Base-by-base conservation (phyloP, 2,113 vertebrate species). In the Alligator mississippiensis region DNA sequence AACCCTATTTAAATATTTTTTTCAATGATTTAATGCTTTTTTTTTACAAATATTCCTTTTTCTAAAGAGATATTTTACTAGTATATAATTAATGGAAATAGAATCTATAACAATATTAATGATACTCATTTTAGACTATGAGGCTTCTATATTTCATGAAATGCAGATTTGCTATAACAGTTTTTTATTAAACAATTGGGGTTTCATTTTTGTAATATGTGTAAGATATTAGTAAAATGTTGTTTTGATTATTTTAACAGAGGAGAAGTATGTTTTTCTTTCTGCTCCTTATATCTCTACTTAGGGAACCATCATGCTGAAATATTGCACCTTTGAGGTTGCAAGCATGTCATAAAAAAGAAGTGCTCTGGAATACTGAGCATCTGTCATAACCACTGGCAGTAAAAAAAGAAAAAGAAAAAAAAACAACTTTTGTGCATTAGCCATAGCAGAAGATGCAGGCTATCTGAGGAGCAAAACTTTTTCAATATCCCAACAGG, bases 321-420 rank as follows among this genome's bases (percentile, higher is more conserved):
- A 95, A 89, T 84, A 94, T 70, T 74, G 80, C 61, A 87, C 61
- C 18, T 89, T 24, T 87, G 92, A 89, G 89, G 79, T 59, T 57
- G 63, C 66, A 89, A 80, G 55, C 15, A 28, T 9, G 2, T 6
- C 34, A 64, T 88, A 77, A 93, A 92, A 88, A 83, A 18, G 9
- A 86, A 79, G 27, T 58, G 2, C 11, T 79, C 16, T 85, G 34
- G 47, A 94, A 94, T 87, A 93, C 4, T 77, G 57, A 92, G 13
- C 55, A 80, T 75, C 30, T 27, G 74, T 58, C 62, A 61, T 28
- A 90, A 77, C 27, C 16, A 64, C 38, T 62, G 68, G 6, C n/a
- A 84, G 59, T 63, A 78, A 82, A 91, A 86, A 1, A 1, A 87
- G 38, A 0, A 47, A 47, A 47, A 38, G 38, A 47, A 47, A 47